Conservation (phyloP, 1,140 invertebrate genomes). For the Apis florea region DNA sequence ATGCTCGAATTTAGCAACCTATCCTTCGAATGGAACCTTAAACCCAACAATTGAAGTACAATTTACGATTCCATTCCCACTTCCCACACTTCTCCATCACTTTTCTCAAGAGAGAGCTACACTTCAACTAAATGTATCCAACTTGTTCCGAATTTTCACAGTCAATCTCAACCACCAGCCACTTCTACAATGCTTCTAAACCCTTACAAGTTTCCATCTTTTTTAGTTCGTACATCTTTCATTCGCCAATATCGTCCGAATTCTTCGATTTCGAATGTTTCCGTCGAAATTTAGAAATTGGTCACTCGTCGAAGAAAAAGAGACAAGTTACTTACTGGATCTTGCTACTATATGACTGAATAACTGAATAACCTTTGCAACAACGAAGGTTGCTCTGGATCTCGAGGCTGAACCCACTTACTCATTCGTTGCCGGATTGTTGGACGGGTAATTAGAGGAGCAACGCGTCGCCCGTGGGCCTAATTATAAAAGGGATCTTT, state of each 20-base stretch:
- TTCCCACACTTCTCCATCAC: background rate
- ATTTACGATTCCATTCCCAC: background rate
- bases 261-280: too few relatives aligned
- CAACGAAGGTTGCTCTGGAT: constrained; percentile 54
- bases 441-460: constrained; percentile 79
- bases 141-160: background rate
- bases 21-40: background rate
- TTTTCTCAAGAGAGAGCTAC: background rate
- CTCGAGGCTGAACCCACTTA: constrained; percentile 62
- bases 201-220: background rate
- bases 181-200: background rate
- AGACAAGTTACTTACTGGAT: constrained; percentile 13
- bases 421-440: constrained; percentile 72
- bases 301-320: background rate
- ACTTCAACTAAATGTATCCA: background rate
- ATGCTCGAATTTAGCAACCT: background rate
- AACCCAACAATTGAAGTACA: background rate
- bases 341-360: constrained; percentile 35
- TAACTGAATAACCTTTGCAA: constrained; percentile 69
- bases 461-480: constrained; percentile 75
- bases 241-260: too few relatives aligned
- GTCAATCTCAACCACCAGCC: background rate
- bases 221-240: background rate
- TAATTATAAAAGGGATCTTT: constrained; percentile 76
- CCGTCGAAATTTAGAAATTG: too few relatives aligned